A percentile compares a stretch with the other conserved stretches of the same genome.
phyloP scores from a whole-genome alignment of 2,888 invertebrate genomes.

The Conistra vaccinii region DNA sequence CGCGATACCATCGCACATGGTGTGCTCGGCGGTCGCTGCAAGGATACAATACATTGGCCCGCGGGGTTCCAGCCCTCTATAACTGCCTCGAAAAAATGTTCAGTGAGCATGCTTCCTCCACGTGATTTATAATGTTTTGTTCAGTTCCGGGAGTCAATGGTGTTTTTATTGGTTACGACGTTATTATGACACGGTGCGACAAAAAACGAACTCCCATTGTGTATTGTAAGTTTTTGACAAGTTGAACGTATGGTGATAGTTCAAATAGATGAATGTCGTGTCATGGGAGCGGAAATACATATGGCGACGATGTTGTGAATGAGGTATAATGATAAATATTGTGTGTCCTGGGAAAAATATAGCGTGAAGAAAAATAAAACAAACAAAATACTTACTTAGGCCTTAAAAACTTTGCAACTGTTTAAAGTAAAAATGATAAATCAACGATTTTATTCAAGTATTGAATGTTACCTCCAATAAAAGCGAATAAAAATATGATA shows the following conservation, averaged over 20 bases:
- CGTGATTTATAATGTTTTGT: conserved; percentile 83
- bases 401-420: background rate
- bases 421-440: conserved; percentile 8
- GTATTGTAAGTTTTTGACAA: conserved; percentile 67
- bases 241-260: conserved; percentile 49
- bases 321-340: conserved; percentile 24
- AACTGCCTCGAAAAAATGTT: conserved; percentile 65
- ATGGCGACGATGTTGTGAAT: conserved; percentile 12
- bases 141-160: conserved; percentile 83
- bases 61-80: conserved; percentile 67
- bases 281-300: conserved; percentile 49
- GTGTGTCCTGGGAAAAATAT: background rate
- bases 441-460: conserved; percentile 22
- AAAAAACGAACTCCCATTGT: conserved; percentile 70
- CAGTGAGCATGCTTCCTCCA: conserved; percentile 67
- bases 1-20: conserved; percentile 66
- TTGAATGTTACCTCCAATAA: conserved; percentile 41
- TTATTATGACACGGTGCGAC: conserved; percentile 76
- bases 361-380: background rate
- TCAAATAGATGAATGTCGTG: conserved; percentile 36
- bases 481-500: conserved; percentile 62
- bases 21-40: conserved; percentile 33
- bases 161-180: conserved; percentile 81
- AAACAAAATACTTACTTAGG: too few relatives aligned
- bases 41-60: conserved; percentile 56